Percentiles rank a stretch among this genome's conserved stretches.
Conservation (phyloP, 2,797 vertebrate genomes). For the Borostomias antarcticus region DNA sequence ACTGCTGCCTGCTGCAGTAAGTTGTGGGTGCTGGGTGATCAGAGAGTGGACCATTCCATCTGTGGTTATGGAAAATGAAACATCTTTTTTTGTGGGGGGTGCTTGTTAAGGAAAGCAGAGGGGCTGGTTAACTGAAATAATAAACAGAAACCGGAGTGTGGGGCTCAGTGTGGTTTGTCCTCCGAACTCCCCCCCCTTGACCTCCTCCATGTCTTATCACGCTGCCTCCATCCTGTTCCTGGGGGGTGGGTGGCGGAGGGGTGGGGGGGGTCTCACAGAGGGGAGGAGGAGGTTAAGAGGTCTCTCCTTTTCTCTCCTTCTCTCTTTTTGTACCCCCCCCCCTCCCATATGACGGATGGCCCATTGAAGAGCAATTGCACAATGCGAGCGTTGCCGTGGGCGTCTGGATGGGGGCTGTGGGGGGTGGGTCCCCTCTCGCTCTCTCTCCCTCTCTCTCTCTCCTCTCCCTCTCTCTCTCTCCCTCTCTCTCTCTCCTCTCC, state of each 20-base stretch:
- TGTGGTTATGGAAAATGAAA: slow-evolving; percentile 51
- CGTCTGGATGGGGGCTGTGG: slow-evolving; percentile 38
- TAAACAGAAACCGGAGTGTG: slow-evolving; percentile 50
- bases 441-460: neutral
- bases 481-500: neutral
- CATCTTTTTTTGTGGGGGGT: slow-evolving; percentile 40
- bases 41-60: slow-evolving; percentile 54
- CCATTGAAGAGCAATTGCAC: slow-evolving; percentile 70
- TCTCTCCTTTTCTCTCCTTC: slow-evolving; percentile 51
- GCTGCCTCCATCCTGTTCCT: slow-evolving; percentile 7
- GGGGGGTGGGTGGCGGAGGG: neutral
- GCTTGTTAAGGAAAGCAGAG: slow-evolving; percentile 37
- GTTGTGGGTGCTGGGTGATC: slow-evolving; percentile 69
- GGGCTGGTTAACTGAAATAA: slow-evolving; percentile 57
- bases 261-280: slow-evolving; percentile 34
- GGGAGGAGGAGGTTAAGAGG: slow-evolving; percentile 65
- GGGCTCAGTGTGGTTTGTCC: slow-evolving; percentile 54
- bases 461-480: neutral
- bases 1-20: slow-evolving; percentile 50
- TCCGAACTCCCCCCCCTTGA: slow-evolving; percentile 16
- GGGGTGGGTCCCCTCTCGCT: slow-evolving; percentile 4
- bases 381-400: slow-evolving; percentile 67
- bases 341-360: slow-evolving; percentile 60
- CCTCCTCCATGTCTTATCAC: slow-evolving; percentile 36
- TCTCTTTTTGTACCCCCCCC: slow-evolving; percentile 47